These are phyloP conservation scores for Oreotrochilus melanogaster DNA, from an alignment of 2,113 vertebrate genomes.

Conservation along the genomic window DNA sequence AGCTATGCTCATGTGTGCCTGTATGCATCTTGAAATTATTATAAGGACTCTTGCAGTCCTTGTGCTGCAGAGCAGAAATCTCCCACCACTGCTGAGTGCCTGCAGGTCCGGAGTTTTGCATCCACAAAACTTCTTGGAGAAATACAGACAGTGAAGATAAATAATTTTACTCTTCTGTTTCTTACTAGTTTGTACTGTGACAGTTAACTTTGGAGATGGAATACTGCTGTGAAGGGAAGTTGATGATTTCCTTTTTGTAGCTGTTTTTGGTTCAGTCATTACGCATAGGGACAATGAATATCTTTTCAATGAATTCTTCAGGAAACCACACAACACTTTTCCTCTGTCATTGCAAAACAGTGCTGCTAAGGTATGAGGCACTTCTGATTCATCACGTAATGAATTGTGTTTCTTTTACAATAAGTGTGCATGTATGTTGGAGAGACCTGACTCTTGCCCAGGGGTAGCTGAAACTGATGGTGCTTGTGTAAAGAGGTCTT, in stretches of 20 bases:
- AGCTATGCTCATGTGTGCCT: neutral
- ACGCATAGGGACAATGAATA: neutral
- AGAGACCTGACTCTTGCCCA: neutral
- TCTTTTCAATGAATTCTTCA: neutral
- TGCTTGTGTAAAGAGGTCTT: slow-evolving; percentile 23
- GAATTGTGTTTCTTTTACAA: neutral
- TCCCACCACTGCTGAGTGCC: rapidly evolving
- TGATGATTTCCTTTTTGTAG: neutral
- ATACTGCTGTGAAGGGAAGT: neutral
- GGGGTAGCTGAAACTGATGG: neutral
- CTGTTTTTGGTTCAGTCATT: neutral
- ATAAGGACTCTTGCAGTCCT: rapidly evolving
- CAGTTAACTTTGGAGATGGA: neutral
- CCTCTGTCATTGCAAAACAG: neutral
- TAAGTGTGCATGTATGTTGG: neutral
- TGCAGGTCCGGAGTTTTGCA: neutral
- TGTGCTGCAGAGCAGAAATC: neutral
- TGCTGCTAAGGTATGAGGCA: neutral
- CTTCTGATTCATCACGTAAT: neutral
- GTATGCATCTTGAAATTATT: neutral
- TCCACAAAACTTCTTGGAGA: neutral
- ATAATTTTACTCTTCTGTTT: neutral
- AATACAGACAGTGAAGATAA: neutral
- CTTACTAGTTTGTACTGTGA: neutral
- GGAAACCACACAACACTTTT: neutral